Base-by-base conservation (phyloP, 2,113 vertebrate genomes). In the Rhinolophus sinicus region DNA sequence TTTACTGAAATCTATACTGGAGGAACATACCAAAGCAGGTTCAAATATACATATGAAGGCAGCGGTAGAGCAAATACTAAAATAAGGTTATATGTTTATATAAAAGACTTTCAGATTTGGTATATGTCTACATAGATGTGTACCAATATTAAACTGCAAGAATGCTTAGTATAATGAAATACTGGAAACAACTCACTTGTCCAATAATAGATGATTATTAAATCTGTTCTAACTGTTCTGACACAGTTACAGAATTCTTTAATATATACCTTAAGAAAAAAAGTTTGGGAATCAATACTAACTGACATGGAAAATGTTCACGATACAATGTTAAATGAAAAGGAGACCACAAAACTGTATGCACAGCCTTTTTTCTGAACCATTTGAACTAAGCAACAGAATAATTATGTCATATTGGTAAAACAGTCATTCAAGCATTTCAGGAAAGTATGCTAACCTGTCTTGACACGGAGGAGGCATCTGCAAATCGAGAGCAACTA, bases 161-260 rank as follows among this genome's bases (percentile, higher is more conserved):
- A 70, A 88, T 56, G 52, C 70, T 92, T 88, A 88, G 54, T 92
- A 94, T 88, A 92, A 69, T 56, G n/a, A 88, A 92, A 83, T 65
- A 84, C 9, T 89, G 64, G 19, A 65, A 88, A 89, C 12, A 77
- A 77, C 2, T n/a, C 33, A 88, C 35, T 65, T 65, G 38, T 80
- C 47, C 35, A 60, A 47, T 64, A 93, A 85, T 1, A 80, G 58
- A 73, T 56, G 26, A 78, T 3, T 85, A 47, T 35, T 93, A 85
- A 78, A 60, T 58, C n/a, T n/a, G n/a, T n/a, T n/a, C n/a, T n/a
- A n/a, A n/a, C n/a, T n/a, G 50, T 24, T 62, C 72, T 58, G 22
- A 82, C 14, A 81, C 7, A 72, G 54, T 76, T 77, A 65, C 7
- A 76, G 58, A 87, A 65, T 65, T 73, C 38, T 93, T 58, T 84